Conservation (phyloP, 2,888 invertebrate species). For the Drosophila histrio region DNA sequence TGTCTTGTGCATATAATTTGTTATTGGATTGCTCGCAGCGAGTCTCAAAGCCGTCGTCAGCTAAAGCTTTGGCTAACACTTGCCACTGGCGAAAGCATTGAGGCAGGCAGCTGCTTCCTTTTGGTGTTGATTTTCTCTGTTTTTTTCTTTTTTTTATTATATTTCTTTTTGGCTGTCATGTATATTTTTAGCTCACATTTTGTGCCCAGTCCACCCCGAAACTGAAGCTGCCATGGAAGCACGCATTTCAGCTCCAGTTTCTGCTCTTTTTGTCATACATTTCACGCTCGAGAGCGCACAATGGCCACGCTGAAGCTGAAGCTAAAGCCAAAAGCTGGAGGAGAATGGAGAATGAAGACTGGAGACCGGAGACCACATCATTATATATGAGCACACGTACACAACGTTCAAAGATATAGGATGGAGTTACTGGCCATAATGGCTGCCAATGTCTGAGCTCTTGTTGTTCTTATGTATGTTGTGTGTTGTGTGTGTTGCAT, state of each 20-base stretch:
- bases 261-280: constrained; percentile 75
- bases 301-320: constrained; percentile 41
- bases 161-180: constrained; percentile 32
- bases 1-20: constrained; percentile 78
- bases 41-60: constrained; percentile 21
- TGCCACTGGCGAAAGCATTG: constrained; percentile 8
- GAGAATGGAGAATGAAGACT: neutral
- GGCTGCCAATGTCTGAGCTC: constrained; percentile 35
- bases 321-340: neutral
- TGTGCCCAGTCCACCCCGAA: constrained; percentile 1
- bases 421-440: constrained; percentile 28
- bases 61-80: constrained; percentile 13
- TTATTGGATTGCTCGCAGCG: constrained; percentile 66
- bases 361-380: constrained; percentile 67
- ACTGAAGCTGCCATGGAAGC: neutral
- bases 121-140: constrained; percentile 71
- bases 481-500: constrained; percentile 18
- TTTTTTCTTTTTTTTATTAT: neutral
- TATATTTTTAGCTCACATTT: constrained; percentile 56
- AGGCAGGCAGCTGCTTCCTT: constrained; percentile 43
- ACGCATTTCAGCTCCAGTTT: constrained; percentile 15
- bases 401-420: constrained; percentile 18
- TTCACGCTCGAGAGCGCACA: constrained; percentile 70
- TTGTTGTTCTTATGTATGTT: constrained; percentile 1
- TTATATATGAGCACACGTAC: constrained; percentile 60